Percentiles rank a stretch among this genome's conserved stretches.
Conservation (phyloP, 2,113 vertebrate genomes). For the Entelurus aequoreus region DNA sequence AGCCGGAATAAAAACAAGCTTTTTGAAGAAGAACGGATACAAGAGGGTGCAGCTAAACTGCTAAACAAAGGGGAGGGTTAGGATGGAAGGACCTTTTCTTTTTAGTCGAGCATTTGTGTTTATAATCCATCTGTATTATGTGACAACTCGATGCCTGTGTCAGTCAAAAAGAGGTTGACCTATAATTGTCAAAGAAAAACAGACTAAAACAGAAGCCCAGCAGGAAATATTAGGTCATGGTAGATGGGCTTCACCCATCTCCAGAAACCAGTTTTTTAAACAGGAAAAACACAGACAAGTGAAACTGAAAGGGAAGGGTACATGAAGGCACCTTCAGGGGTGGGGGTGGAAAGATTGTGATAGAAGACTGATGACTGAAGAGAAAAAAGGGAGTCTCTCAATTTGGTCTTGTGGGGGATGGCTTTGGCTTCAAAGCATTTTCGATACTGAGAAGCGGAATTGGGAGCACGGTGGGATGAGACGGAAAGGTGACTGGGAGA, state of each 20-base stretch:
- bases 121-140: slow-evolving; percentile 60
- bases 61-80: slow-evolving; percentile 25
- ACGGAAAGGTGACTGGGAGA: slow-evolving; percentile 28
- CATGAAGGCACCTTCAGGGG: slow-evolving; percentile 33
- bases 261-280: slow-evolving; percentile 54
- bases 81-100: neutral
- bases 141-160: slow-evolving; percentile 54
- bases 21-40: slow-evolving; percentile 34
- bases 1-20: slow-evolving; percentile 37
- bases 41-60: slow-evolving; percentile 23
- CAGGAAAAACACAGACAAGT: slow-evolving; percentile 27
- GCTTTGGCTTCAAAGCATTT: slow-evolving; percentile 60
- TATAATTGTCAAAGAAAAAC: slow-evolving; percentile 30
- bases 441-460: slow-evolving; percentile 62
- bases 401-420: slow-evolving; percentile 50
- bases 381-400: slow-evolving; percentile 49
- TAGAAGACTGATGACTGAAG: slow-evolving; percentile 58
- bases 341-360: slow-evolving; percentile 1
- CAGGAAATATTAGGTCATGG: slow-evolving; percentile 53
- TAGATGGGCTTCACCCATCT: slow-evolving; percentile 66
- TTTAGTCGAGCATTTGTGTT: slow-evolving; percentile 41
- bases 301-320: slow-evolving; percentile 41
- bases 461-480: slow-evolving; percentile 49
- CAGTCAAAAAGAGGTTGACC: slow-evolving; percentile 37
- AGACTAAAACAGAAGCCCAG: slow-evolving; percentile 27